A percentile compares a stretch with the other conserved stretches of the same genome.
These are phyloP conservation scores for Muraenolepis orangiensis DNA, from an alignment of 2,797 vertebrate genomes.

Conservation along the genomic window DNA sequence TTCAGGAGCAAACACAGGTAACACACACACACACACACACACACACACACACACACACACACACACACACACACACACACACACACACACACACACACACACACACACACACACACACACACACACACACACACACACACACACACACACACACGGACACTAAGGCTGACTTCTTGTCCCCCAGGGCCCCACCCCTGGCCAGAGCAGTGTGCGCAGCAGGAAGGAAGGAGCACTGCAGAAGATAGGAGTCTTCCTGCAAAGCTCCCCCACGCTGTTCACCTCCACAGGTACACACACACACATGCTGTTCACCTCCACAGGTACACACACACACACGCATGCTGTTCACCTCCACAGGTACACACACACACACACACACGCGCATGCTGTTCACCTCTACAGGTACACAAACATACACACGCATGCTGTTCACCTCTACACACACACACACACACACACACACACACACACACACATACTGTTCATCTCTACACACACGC, in stretches of 20 bases:
- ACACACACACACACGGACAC: too few relatives aligned
- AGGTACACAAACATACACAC: too few relatives aligned
- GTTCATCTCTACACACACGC: background rate
- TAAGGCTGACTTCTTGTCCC: background rate
- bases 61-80: background rate
- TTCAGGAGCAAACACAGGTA: conserved; percentile 45
- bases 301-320: background rate
- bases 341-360: too few relatives aligned
- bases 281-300: conserved; percentile 62
- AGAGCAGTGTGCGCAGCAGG: conserved; percentile 50
- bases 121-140: conserved; percentile 4
- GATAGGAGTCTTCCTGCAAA: conserved; percentile 77
- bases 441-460: background rate
- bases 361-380: background rate
- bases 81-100: too few relatives aligned
- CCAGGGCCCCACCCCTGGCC: conserved; percentile 7
- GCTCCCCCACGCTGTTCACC: conserved; percentile 73
- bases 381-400: too few relatives aligned
- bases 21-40: background rate
- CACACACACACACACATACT: background rate
- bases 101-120: conserved; percentile 5
- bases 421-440: background rate
- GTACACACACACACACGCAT: background rate
- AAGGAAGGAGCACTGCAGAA: conserved; percentile 75
- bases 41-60: conserved; percentile 7